These are phyloP conservation scores for Syngnathus rostellatus DNA, from an alignment of 2,797 vertebrate genomes.

Conservation along the genomic window DNA sequence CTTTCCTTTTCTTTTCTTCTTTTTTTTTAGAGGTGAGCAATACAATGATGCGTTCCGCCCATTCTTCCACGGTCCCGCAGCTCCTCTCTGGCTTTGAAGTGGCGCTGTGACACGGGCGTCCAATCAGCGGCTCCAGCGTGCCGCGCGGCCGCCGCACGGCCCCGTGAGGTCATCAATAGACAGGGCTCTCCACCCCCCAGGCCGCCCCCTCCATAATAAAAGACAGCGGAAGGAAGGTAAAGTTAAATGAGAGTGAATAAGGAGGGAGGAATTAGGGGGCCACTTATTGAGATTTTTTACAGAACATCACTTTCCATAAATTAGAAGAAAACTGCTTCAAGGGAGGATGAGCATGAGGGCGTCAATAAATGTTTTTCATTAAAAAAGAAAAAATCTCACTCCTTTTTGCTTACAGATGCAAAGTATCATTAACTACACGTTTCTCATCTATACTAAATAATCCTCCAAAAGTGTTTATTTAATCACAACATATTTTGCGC, in stretches of 20 bases:
- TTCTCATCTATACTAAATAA: background rate
- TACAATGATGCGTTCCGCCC: constrained; percentile 99
- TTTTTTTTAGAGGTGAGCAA: constrained; percentile 91
- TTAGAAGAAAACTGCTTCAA: constrained; percentile 20
- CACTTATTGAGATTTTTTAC: constrained; percentile 57
- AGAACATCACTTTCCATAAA: constrained; percentile 56
- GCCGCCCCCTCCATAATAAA: constrained; percentile 66
- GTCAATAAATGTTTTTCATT: background rate
- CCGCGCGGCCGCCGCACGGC: constrained; percentile 69
- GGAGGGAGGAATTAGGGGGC: constrained; percentile 63
- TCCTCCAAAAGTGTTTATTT: background rate
- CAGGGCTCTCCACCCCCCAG: constrained; percentile 13
- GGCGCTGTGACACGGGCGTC: constrained; percentile 90
- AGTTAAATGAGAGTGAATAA: constrained; percentile 68
- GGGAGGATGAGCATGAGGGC: constrained; percentile 9
- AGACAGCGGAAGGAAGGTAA: constrained; percentile 69
- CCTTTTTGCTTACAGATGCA: background rate
- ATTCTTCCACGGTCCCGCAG: constrained; percentile 97
- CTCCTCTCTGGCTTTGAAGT: constrained; percentile 98
- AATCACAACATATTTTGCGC: background rate
- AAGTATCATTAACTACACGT: background rate
- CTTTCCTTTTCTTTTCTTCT: constrained; percentile 45
- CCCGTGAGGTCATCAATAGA: constrained; percentile 85
- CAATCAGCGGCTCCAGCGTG: constrained; percentile 80
- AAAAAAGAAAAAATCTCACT: background rate